Conservation (phyloP, 2,888 invertebrate genomes). For the Imbricaverruca yamaguchii region DNA sequence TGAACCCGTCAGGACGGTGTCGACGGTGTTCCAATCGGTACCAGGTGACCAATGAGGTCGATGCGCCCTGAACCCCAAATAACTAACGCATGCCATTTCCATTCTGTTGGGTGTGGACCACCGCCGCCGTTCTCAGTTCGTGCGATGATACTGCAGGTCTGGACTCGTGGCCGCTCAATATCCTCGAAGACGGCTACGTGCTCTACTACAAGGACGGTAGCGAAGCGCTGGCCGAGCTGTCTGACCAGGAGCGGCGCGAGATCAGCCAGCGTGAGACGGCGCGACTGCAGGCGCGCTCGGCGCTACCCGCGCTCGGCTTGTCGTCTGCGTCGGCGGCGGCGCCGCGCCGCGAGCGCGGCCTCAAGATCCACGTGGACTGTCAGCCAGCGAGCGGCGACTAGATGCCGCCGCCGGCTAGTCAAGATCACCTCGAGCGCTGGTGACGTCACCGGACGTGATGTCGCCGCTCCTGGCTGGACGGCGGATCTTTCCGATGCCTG, state of each 20-base stretch:
- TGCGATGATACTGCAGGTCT: constrained; percentile 39
- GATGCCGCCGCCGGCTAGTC: too few relatives aligned
- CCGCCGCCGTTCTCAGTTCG: too few relatives aligned
- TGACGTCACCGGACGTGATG: background rate
- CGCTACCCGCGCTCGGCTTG: constrained; percentile 41
- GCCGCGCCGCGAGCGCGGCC: constrained; percentile 58
- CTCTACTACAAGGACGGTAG: constrained; percentile 57
- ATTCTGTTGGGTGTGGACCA: too few relatives aligned
- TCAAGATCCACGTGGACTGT: constrained; percentile 62
- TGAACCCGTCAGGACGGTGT: too few relatives aligned
- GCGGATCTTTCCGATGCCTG: background rate
- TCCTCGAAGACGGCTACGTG: constrained; percentile 55
- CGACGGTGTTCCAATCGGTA: too few relatives aligned
- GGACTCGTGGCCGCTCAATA: constrained; percentile 51
- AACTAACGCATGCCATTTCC: too few relatives aligned
- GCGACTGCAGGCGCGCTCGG: constrained; percentile 42
- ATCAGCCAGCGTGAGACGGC: constrained; percentile 52
- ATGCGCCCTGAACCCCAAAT: too few relatives aligned
- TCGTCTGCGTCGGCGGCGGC: constrained; percentile 46
- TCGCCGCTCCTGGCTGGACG: background rate
- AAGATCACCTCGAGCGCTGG: too few relatives aligned
- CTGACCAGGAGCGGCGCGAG: constrained; percentile 55
- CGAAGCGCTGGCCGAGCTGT: constrained; percentile 43
- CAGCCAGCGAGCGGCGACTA: constrained; percentile 33
- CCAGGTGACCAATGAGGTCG: too few relatives aligned